A percentile compares a stretch with the other conserved stretches of the same genome.
These are phyloP conservation scores for Cyrtonyx montezumae DNA, from an alignment of 2,113 vertebrate species.

Conservation along the genomic window DNA sequence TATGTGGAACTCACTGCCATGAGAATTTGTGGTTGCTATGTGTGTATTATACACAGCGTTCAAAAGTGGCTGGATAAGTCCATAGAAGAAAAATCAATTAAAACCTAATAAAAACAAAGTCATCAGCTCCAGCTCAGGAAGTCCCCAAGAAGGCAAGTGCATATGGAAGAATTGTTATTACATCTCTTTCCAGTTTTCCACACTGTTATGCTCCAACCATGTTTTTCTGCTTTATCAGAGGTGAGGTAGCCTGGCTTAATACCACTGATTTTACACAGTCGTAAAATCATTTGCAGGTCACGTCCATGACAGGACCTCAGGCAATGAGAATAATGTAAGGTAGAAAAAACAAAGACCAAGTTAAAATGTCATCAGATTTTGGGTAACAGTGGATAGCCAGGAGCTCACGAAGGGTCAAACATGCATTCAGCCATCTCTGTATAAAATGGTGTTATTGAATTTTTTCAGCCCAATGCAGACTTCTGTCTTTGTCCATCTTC, in stretches of 20 bases:
- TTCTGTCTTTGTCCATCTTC: not conserved
- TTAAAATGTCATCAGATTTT: not conserved
- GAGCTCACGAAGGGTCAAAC: not conserved
- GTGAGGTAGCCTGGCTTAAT: not conserved
- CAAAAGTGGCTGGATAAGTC: not conserved
- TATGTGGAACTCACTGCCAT: not conserved
- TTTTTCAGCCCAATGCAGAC: not conserved
- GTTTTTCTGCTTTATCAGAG: not conserved
- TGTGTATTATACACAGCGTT: fast-evolving
- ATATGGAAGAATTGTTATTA: not conserved
- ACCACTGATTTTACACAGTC: not conserved
- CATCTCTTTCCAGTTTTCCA: not conserved
- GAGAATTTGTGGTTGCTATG: not conserved
- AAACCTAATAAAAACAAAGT: not conserved
- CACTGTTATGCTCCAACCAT: not conserved
- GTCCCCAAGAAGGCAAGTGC: not conserved
- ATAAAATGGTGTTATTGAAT: not conserved
- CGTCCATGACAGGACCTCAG: not conserved
- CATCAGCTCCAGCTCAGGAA: not conserved
- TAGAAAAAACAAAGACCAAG: fast-evolving
- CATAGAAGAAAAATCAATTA: not conserved
- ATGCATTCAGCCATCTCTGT: not conserved
- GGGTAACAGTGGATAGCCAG: not conserved
- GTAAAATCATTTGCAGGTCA: not conserved
- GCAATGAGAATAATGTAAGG: not conserved